A percentile compares a stretch with the other conserved stretches of the same genome.
phyloP scores from a whole-genome alignment of 2,888 invertebrate species.

The Taphrorychus bicolor region DNA sequence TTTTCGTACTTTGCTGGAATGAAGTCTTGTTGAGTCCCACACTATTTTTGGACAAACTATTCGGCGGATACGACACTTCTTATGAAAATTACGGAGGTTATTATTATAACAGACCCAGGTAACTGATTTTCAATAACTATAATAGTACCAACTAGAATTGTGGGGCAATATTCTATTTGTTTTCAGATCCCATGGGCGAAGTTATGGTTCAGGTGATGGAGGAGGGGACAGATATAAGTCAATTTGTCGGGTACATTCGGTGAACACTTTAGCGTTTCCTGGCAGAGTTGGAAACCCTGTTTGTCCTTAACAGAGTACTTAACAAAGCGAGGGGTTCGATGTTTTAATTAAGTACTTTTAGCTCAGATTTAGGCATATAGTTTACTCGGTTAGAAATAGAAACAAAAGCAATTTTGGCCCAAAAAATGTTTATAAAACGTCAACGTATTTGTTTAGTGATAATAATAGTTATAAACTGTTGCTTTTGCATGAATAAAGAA shows the following conservation, averaged over 20 bases:
- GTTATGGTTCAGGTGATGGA: conserved; percentile 13
- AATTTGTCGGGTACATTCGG: conserved; percentile 73
- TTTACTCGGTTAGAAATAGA: no score
- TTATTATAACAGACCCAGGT: conserved; percentile 28
- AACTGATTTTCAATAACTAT: background rate
- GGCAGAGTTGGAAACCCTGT: conserved; percentile 53
- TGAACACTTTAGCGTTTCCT: conserved; percentile 67
- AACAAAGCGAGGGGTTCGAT: no score
- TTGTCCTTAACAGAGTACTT: conserved; percentile 50
- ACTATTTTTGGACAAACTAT: conserved; percentile 32
- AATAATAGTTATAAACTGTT: no score
- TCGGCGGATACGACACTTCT: conserved; percentile 25
- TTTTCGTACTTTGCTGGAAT: no score
- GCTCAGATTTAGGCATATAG: no score
- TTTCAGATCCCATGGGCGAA: conserved; percentile 17
- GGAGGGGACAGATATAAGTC: conserved; percentile 69
- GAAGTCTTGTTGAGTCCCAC: background rate
- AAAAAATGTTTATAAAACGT: no score
- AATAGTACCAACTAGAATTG: no score
- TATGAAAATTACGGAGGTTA: conserved; percentile 14
- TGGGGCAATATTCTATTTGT: no score
- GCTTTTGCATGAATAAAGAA: no score
- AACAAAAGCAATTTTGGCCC: no score
- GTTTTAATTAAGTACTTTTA: no score
- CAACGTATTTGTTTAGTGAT: no score